These are phyloP conservation scores for Didymodactylos carnosus DNA, from an alignment of 2,888 invertebrate genomes.

Conservation along the genomic window DNA sequence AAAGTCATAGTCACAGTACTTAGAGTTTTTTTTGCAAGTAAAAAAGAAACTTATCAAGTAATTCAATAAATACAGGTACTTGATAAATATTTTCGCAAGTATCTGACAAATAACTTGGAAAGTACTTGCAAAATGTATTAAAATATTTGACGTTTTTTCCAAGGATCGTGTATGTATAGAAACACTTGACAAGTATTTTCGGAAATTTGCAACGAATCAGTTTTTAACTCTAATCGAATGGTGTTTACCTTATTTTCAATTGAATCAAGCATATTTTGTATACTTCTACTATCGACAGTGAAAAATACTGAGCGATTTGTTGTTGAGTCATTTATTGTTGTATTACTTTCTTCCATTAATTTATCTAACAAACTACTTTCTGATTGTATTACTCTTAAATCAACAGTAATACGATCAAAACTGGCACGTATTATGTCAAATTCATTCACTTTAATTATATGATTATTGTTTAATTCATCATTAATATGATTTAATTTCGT, in stretches of 20 bases:
- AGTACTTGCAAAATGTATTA: too few relatives aligned
- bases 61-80: too few relatives aligned
- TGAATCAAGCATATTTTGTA: neutral
- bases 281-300: neutral
- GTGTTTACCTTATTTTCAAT: neutral
- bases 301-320: neutral
- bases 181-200: too few relatives aligned
- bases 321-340: neutral
- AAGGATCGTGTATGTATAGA: too few relatives aligned
- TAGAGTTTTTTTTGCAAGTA: too few relatives aligned
- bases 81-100: too few relatives aligned
- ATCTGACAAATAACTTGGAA: too few relatives aligned
- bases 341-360: neutral
- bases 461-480: neutral
- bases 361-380: neutral
- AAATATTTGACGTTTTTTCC: too few relatives aligned
- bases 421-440: neutral
- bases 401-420: neutral
- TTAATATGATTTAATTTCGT: neutral
- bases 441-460: neutral
- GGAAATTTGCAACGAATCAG: too few relatives aligned
- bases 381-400: neutral
- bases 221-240: too few relatives aligned
- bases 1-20: too few relatives aligned
- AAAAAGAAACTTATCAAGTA: too few relatives aligned